Conservation (phyloP, 2,113 vertebrate species). For the Petaurus breviceps region DNA sequence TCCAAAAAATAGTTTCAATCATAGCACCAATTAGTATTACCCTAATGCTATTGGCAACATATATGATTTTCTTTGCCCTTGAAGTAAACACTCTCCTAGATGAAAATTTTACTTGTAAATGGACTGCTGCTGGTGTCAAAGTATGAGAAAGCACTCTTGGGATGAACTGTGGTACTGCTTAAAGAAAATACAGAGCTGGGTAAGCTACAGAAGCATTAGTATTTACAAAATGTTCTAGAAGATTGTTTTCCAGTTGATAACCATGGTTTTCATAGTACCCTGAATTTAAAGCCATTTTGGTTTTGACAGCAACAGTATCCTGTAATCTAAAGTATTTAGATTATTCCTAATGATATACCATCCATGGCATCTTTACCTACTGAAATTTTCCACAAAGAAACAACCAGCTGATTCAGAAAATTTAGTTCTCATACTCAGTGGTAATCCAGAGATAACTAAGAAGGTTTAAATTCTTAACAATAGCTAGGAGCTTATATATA, state of each 20-base stretch:
- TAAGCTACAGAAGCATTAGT: constrained; percentile 24
- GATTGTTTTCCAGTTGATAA: constrained; percentile 79
- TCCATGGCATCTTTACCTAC: neutral
- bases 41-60: constrained; percentile 61
- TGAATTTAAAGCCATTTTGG: too few species aligned
- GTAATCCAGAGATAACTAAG: neutral
- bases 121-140: neutral
- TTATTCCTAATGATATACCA: too few species aligned
- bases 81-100: constrained; percentile 4
- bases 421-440: neutral
- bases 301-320: too few species aligned
- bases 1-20: constrained; percentile 81
- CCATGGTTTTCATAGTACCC: constrained; percentile 82
- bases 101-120: neutral
- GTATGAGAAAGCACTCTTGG: constrained; percentile 67
- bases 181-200: constrained; percentile 15
- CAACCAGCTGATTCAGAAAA: neutral
- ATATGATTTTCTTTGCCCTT: constrained; percentile 67
- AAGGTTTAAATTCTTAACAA: neutral
- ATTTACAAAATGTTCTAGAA: constrained; percentile 2
- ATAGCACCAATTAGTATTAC: constrained; percentile 37
- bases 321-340: too few species aligned
- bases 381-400: neutral
- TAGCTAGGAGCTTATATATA: neutral
- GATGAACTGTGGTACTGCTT: constrained; percentile 75